Conservation (phyloP, 2,888 invertebrate genomes). For the Crocallis elinguaria region DNA sequence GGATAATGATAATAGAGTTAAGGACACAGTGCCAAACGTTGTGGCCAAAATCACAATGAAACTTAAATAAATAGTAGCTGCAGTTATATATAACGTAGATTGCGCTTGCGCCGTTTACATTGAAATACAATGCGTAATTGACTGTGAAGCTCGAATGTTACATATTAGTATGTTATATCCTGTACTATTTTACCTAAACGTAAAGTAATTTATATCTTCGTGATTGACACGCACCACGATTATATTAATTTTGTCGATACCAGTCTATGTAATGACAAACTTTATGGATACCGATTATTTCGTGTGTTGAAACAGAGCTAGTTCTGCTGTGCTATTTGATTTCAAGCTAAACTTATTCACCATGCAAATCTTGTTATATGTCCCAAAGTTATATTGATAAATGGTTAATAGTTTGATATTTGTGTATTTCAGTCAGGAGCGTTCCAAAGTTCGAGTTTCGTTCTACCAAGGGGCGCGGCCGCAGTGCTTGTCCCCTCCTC, state of each 20-base stretch:
- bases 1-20: no score
- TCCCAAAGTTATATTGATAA: no score
- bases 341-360: no score
- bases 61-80: no score
- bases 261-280: no score
- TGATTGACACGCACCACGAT: background rate
- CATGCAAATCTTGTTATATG: background rate
- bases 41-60: no score
- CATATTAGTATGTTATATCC: no score
- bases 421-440: constrained; percentile 87
- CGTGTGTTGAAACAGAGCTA: background rate
- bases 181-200: background rate
- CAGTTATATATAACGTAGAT: no score
- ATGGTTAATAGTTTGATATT: background rate
- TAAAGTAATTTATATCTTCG: background rate
- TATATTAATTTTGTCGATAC: background rate
- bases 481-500: constrained; percentile 86
- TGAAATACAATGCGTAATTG: background rate
- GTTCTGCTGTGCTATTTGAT: background rate
- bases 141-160: background rate
- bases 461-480: constrained; percentile 93
- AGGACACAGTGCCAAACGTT: no score
- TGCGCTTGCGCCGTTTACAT: no score
- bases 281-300: background rate
- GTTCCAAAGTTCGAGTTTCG: constrained; percentile 92